These are phyloP conservation scores for Myotis myotis DNA, from an alignment of 2,797 vertebrate genomes.

Conservation along the genomic window DNA sequence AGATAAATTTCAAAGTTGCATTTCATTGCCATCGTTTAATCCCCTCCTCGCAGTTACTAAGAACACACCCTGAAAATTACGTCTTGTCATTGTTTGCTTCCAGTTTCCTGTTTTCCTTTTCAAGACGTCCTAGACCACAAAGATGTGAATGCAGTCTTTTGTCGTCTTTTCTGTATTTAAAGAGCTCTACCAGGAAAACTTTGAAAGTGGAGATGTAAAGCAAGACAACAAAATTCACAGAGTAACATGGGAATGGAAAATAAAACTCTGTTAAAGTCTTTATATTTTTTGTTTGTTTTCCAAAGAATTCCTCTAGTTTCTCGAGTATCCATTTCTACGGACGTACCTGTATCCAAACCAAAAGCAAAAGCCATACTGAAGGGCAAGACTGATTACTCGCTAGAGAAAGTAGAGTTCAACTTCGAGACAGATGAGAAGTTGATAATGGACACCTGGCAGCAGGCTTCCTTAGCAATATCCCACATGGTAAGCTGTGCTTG, in stretches of 20 bases:
- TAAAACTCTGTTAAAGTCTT: slow-evolving; percentile 27
- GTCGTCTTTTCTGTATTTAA: neutral
- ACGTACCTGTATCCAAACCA: slow-evolving; percentile 58
- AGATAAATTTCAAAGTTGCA: neutral
- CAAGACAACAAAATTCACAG: neutral
- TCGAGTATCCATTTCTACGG: slow-evolving; percentile 77
- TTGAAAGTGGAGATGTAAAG: slow-evolving; percentile 29
- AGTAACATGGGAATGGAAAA: neutral
- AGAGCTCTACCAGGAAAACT: slow-evolving; percentile 34
- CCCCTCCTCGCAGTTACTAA: neutral
- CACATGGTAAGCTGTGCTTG: slow-evolving; percentile 84
- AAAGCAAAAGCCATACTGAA: slow-evolving; percentile 67
- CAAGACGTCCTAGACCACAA: neutral
- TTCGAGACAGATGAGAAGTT: slow-evolving; percentile 82
- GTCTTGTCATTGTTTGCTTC: neutral
- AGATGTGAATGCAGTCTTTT: neutral
- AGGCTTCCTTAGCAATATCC: slow-evolving; percentile 83
- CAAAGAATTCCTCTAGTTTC: slow-evolving; percentile 82
- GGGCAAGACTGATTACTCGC: slow-evolving; percentile 63
- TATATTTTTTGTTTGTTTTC: slow-evolving; percentile 44
- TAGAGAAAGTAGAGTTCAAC: slow-evolving; percentile 58
- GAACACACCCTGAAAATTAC: neutral
- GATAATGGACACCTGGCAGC: slow-evolving; percentile 84
- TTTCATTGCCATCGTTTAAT: neutral
- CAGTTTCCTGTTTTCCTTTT: neutral